Conservation (phyloP, 2,888 invertebrate genomes). For the Microplitis deprimator region DNA sequence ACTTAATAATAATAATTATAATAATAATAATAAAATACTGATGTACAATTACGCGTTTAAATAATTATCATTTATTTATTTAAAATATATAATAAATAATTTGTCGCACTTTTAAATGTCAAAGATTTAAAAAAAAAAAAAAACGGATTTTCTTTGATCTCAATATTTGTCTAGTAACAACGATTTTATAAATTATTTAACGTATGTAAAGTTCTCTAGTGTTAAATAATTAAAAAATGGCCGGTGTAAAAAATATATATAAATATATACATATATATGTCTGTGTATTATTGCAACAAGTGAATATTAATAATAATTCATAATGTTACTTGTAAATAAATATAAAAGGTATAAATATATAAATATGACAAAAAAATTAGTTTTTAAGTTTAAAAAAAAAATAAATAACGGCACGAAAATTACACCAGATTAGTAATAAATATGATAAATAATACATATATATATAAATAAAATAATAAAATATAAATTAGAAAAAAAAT, state of each 20-base stretch:
- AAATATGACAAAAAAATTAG: neutral
- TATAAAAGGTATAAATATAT: neutral
- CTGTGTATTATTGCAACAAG: neutral
- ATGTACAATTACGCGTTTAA: neutral
- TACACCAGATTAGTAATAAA: neutral
- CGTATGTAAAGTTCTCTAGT: conserved; percentile 48
- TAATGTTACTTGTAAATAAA: neutral
- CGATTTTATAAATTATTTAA: conserved; percentile 62
- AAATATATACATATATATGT: neutral
- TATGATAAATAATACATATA: neutral
- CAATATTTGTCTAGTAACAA: conserved; percentile 68
- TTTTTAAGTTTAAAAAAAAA: neutral
- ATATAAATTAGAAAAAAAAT: neutral
- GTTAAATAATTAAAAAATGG: conserved; percentile 32
- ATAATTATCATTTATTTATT: neutral
- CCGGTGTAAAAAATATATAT: conserved; percentile 60
- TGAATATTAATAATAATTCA: neutral
- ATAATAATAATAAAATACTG: neutral
- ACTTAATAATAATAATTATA: neutral
- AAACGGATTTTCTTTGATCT: conserved; percentile 69
- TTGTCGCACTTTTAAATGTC: neutral
- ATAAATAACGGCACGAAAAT: neutral
- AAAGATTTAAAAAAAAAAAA: conserved; percentile 41
- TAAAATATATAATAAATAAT: conserved; percentile 10
- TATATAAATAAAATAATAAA: neutral